These are phyloP conservation scores for Pseudocheirus occidentalis DNA, from an alignment of 2,797 vertebrate genomes.

Conservation along the genomic window DNA sequence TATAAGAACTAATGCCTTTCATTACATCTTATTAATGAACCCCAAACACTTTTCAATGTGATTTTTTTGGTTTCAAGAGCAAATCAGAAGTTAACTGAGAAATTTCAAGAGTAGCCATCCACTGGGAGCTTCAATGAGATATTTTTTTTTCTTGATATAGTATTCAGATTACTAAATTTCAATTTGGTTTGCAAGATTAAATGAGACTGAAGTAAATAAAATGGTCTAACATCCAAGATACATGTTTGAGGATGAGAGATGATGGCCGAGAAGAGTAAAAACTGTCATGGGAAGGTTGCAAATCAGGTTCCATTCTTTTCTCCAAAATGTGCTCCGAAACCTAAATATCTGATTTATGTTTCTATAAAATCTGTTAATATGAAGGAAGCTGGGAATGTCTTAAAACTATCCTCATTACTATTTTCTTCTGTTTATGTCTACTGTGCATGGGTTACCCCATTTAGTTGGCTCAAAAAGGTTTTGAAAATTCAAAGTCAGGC, in stretches of 20 bases:
- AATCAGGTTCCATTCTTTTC: constrained; percentile 55
- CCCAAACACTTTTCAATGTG: constrained; percentile 69
- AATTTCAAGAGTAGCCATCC: constrained; percentile 79
- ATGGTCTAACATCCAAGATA: constrained; percentile 72
- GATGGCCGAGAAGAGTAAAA: constrained; percentile 43
- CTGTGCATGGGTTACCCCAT: not conserved
- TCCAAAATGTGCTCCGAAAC: constrained; percentile 52
- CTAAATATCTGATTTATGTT: constrained; percentile 50
- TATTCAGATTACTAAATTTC: constrained; percentile 80
- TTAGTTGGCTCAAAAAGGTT: not conserved
- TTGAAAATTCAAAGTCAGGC: constrained; percentile 37
- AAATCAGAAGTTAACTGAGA: constrained; percentile 79
- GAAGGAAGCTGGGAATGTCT: not conserved
- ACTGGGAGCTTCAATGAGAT: constrained; percentile 79
- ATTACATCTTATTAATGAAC: constrained; percentile 72
- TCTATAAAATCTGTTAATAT: constrained; percentile 5
- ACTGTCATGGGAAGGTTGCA: constrained; percentile 71
- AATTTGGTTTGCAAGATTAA: constrained; percentile 82
- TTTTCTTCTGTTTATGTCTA: constrained; percentile 17
- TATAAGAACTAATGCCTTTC: constrained; percentile 56
- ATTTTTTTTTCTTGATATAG: constrained; percentile 72
- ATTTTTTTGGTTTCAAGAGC: constrained; percentile 81
- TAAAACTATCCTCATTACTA: not conserved
- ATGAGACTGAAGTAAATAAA: constrained; percentile 72
- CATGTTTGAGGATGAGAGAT: constrained; percentile 66